Conservation (phyloP, 2,797 vertebrate genomes). For the Vireo griseus region DNA sequence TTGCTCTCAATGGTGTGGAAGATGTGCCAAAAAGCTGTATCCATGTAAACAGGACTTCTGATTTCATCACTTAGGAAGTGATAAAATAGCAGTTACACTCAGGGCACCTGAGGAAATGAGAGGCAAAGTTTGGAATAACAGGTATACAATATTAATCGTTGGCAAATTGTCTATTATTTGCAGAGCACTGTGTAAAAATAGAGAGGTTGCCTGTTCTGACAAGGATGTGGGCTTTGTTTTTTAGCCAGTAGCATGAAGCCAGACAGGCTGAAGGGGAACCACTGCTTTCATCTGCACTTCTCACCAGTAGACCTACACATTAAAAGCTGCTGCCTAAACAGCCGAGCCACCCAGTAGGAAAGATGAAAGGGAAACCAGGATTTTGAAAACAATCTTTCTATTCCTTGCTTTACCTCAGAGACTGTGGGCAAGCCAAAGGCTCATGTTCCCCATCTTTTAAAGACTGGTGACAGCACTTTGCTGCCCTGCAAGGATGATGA, state of each 20-base stretch:
- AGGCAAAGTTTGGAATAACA: background rate
- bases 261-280: background rate
- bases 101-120: background rate
- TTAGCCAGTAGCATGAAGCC: background rate
- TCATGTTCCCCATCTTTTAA: background rate
- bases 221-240: background rate
- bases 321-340: background rate
- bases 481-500: background rate
- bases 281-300: background rate
- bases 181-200: background rate
- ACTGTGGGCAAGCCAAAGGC: background rate
- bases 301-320: background rate
- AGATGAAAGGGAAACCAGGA: constrained; percentile 11
- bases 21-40: background rate
- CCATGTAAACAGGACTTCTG: background rate
- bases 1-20: background rate
- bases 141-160: background rate
- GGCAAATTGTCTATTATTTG: background rate
- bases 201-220: background rate
- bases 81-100: background rate
- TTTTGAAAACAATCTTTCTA: background rate
- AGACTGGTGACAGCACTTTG: background rate
- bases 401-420: background rate
- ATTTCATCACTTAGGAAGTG: background rate
- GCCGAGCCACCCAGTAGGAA: constrained; percentile 7